Percentiles rank a stretch among this genome's conserved stretches.
Evolutionary conservation across 2,888 invertebrate species (phyloP).

Genomic region (Idaea straminata): DNA sequence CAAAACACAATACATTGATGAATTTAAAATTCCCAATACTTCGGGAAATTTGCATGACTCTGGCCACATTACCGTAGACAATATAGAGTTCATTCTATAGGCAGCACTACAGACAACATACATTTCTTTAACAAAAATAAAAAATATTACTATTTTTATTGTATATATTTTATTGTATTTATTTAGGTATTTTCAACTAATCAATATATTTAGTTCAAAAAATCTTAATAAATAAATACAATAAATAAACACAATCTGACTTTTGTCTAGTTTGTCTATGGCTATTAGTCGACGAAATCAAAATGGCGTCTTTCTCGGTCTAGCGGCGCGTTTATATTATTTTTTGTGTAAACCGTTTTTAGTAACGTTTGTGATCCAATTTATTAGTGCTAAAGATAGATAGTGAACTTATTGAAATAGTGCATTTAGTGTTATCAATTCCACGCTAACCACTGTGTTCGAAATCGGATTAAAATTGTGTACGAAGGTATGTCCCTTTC

Average conservation of each 20-base stretch:
- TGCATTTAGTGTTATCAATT: constrained; percentile 24
- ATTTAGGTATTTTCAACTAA: too few relatives aligned
- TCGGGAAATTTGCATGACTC: not conserved
- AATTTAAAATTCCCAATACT: not conserved
- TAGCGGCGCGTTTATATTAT: constrained; percentile 47
- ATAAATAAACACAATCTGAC: constrained; percentile 32
- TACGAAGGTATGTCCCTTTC: constrained; percentile 76
- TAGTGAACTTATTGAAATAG: constrained; percentile 46
- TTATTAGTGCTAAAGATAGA: constrained; percentile 56
- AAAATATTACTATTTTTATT: too few relatives aligned
- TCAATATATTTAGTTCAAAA: not conserved
- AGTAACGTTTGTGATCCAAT: constrained; percentile 53
- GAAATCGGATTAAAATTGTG: constrained; percentile 24
- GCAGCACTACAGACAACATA: not conserved
- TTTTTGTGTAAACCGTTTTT: constrained; percentile 43
- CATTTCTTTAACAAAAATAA: too few relatives aligned
- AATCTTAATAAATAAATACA: too few relatives aligned
- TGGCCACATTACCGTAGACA: not conserved
- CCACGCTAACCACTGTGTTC: constrained; percentile 18
- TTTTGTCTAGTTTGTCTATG: constrained; percentile 54
- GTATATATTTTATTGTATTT: too few relatives aligned
- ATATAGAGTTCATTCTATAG: not conserved
- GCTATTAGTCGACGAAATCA: constrained; percentile 77
- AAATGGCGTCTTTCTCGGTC: constrained; percentile 77
- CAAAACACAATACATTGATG: too few relatives aligned